phyloP scores from a whole-genome alignment of 2,113 vertebrate genomes.

The Redunca redunca region DNA sequence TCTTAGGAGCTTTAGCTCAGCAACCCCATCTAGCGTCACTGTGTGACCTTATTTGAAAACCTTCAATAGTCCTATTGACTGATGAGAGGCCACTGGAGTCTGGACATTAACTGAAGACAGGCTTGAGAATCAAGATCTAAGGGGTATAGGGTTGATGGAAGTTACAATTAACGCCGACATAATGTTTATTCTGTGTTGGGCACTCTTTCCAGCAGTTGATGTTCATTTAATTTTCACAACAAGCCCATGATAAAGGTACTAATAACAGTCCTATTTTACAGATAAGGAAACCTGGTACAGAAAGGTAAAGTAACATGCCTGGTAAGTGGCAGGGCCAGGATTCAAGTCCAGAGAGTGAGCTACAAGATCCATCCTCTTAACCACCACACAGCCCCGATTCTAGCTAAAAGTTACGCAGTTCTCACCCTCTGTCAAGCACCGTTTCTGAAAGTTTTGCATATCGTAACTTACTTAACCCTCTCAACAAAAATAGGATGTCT shows the following conservation, averaged over 20 bases:
- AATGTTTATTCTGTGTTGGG: not conserved
- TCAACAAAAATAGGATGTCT: not conserved
- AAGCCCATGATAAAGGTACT: not conserved
- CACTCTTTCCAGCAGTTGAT: not conserved
- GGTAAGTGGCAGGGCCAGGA: not conserved
- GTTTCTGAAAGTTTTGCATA: not conserved
- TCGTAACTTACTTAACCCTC: not conserved
- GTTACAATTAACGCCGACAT: not conserved
- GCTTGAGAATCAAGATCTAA: not conserved
- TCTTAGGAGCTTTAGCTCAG: not conserved
- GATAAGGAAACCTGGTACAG: not conserved
- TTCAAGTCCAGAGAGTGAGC: not conserved
- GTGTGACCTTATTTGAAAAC: not conserved
- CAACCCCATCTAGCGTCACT: slow-evolving; percentile 54
- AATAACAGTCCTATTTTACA: not conserved
- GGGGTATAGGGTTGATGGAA: not conserved
- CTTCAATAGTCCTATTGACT: not conserved
- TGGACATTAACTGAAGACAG: not conserved
- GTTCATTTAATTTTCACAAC: not conserved
- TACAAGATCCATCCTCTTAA: not conserved
- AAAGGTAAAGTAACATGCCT: not conserved
- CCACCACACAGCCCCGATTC: not conserved
- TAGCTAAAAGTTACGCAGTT: not conserved
- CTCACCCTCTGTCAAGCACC: not conserved
- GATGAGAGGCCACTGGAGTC: not conserved